Evolutionary conservation across 2,888 invertebrate genomes (phyloP).

Genomic region (Phortica magna): DNA sequence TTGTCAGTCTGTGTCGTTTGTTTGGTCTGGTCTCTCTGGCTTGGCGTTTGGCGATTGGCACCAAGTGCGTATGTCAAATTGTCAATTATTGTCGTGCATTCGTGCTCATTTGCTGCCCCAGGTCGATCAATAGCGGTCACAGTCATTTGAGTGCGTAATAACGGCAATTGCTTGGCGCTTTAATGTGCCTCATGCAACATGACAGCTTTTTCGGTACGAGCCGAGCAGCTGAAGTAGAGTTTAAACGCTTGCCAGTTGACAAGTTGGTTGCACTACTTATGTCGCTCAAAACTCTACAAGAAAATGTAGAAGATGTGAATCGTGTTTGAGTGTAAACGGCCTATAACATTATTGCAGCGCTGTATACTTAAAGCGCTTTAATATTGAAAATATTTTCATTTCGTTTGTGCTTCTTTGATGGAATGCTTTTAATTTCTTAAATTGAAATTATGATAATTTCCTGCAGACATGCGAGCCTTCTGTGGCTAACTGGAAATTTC

Average conservation of each 20-base stretch:
- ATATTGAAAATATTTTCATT: slow-evolving; percentile 44
- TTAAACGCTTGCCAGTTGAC: too few species aligned
- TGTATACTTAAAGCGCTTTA: neutral
- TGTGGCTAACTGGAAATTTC: slow-evolving; percentile 55
- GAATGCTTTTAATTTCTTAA: slow-evolving; percentile 72
- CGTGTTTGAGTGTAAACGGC: too few species aligned
- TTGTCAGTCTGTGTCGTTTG: neutral
- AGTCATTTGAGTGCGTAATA: slow-evolving; percentile 32
- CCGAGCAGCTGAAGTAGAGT: too few species aligned
- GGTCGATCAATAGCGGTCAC: neutral
- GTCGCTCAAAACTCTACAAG: too few species aligned
- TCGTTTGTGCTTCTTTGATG: slow-evolving; percentile 41
- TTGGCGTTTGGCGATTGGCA: neutral
- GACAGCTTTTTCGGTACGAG: neutral
- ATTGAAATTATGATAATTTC: slow-evolving; percentile 75
- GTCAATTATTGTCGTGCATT: slow-evolving; percentile 24
- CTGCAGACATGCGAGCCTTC: slow-evolving; percentile 69
- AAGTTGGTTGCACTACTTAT: too few species aligned
- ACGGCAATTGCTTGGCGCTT: slow-evolving; percentile 31
- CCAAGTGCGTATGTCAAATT: slow-evolving; percentile 13
- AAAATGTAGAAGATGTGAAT: too few species aligned
- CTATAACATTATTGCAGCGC: too few species aligned
- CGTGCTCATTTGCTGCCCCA: neutral
- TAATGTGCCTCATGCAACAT: neutral
- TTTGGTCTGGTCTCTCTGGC: neutral